Evolutionary conservation across 2,797 vertebrate species (phyloP), one percentile per base, ranked within the genome.

Genomic region (Epinephelus coioides): DNA sequence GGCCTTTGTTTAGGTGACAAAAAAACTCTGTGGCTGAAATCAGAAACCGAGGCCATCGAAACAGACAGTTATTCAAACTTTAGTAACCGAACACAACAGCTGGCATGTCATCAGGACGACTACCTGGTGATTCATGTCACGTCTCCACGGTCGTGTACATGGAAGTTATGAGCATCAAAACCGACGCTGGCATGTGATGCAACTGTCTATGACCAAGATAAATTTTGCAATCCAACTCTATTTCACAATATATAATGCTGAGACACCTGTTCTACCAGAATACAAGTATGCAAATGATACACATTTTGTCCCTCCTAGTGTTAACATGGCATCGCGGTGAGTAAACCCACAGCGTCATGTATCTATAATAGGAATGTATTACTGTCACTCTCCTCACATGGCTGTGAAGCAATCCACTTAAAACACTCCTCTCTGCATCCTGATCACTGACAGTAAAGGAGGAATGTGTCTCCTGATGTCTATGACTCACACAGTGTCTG

Each of bases 1-100:
- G 2, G 21, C 8, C 60, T 85, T 80, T 89, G 78, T 88, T 82
- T 62, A 57, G 64, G 68, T 79, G 81, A 86, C 85, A 25, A 25
- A 84, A 77, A 53, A 14, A 0, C 19, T 30, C 40, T 34, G 3
- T 13, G 60, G 21, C 43, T 73, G 66, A 78, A 83, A 79, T 10
- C 1, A 53, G 70, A 86, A 43, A 65, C 59, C 11, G 9, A 8
- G 19, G 47, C 17, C 34, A 50, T 18, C 9, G 50, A 47, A 51
- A 65, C 40, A 53, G 5, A 17, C 14, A 18, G n/a, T 61, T 64
- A 25, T 69, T 78, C 11, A 67, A 62, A 73, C 27, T 46, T 56
- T 6, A 23, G 27, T 46, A 50, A 49, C 4, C 15, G 5, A 38
- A n/a, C 34, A 79, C 73, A 82, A 49, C 49, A 5, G 40, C 19